These are phyloP conservation scores for Oncorhynchus clarkii DNA, from an alignment of 2,113 vertebrate species.

Conservation along the genomic window DNA sequence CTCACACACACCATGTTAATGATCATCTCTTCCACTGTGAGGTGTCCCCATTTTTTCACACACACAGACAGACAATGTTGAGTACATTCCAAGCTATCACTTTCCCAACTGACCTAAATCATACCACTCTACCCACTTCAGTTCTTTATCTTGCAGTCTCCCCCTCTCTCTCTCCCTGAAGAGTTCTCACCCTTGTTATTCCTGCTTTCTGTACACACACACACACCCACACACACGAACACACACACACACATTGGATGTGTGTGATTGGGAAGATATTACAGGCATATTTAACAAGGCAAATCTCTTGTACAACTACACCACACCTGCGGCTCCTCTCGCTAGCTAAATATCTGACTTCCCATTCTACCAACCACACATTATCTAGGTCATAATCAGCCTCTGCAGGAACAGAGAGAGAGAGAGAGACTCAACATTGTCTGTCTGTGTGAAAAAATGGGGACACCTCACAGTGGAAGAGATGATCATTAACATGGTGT, in stretches of 20 bases:
- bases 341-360: constrained; percentile 10
- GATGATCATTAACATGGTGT: constrained; percentile 55
- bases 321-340: constrained; percentile 32
- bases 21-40: constrained; percentile 51
- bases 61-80: constrained; percentile 29
- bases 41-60: constrained; percentile 58
- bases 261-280: not conserved
- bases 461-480: constrained; percentile 54
- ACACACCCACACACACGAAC: no score
- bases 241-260: not conserved
- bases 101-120: not conserved
- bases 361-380: constrained; percentile 29
- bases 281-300: constrained; percentile 9
- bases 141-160: not conserved
- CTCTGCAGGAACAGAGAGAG: constrained; percentile 49
- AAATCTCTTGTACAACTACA: constrained; percentile 31
- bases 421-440: constrained; percentile 31
- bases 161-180: not conserved
- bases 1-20: constrained; percentile 36
- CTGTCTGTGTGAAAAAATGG: constrained; percentile 47
- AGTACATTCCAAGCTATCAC: not conserved
- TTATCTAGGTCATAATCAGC: constrained; percentile 59
- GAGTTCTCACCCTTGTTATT: not conserved
- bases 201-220: not conserved
- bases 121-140: no score